Percentiles rank a stretch among this genome's conserved stretches.
Conservation (phyloP, 2,113 vertebrate genomes). For the Ellobius talpinus region DNA sequence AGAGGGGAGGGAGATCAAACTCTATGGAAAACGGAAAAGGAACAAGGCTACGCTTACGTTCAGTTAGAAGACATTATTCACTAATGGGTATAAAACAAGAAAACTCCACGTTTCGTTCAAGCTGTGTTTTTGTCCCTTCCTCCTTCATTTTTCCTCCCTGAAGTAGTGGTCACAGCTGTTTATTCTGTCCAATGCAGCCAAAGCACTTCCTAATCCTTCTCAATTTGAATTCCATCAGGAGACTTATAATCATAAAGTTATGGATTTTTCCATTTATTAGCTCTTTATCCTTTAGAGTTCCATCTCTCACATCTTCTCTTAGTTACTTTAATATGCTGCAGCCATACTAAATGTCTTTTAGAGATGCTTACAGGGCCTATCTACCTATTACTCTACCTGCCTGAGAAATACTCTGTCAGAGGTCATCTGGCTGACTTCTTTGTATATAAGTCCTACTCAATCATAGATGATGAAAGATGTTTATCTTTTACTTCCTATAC, state of each 20-base stretch:
- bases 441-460: background rate
- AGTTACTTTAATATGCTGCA: background rate
- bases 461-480: background rate
- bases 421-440: background rate
- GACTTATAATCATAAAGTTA: background rate
- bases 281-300: background rate
- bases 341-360: background rate
- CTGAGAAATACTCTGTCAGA: background rate
- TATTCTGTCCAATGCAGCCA: background rate
- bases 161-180: background rate
- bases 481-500: background rate
- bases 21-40: slow-evolving; percentile 63
- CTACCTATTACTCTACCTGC: background rate
- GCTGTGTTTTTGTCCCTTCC: slow-evolving; percentile 16
- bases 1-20: slow-evolving; percentile 26
- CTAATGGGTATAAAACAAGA: background rate
- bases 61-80: slow-evolving; percentile 27
- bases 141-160: background rate
- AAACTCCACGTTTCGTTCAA: slow-evolving; percentile 16
- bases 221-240: slow-evolving; percentile 27
- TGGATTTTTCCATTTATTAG: background rate
- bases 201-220: background rate
- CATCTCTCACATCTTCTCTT: background rate
- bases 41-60: slow-evolving; percentile 47
- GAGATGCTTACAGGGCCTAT: background rate